These are phyloP conservation scores for Chunga burmeisteri DNA, from an alignment of 2,113 vertebrate species.

Conservation along the genomic window DNA sequence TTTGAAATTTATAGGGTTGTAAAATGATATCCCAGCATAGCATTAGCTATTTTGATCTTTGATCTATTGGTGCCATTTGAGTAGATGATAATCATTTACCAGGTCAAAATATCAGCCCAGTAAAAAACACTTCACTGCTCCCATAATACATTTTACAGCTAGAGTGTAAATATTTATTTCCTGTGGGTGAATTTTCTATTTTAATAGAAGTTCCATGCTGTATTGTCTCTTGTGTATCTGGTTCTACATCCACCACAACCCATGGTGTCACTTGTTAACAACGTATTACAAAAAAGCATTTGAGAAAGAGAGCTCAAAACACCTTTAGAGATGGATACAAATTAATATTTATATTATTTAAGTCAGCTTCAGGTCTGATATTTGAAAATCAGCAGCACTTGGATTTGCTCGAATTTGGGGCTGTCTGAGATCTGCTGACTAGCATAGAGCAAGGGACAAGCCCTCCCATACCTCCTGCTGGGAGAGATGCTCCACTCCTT, in stretches of 20 bases:
- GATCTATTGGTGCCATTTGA: constrained; percentile 42
- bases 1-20: neutral
- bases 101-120: constrained; percentile 43
- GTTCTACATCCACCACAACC: neutral
- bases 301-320: neutral
- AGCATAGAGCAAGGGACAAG: neutral
- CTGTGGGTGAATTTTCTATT: neutral
- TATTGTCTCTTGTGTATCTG: neutral
- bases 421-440: neutral
- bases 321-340: neutral
- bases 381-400: neutral
- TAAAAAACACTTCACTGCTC: constrained; percentile 34
- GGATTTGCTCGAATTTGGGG: neutral
- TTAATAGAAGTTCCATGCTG: neutral
- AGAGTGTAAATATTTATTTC: neutral
- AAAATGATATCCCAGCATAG: constrained; percentile 18
- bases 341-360: neutral
- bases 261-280: neutral
- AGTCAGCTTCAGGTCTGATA: neutral
- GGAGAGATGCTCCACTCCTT: neutral
- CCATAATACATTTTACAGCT: constrained; percentile 10
- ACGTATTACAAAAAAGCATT: neutral
- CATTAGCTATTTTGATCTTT: constrained; percentile 31
- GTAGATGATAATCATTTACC: constrained; percentile 42
- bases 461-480: neutral